Base-by-base conservation (phyloP, 2,888 invertebrate genomes). In the Apamea monoglypha region DNA sequence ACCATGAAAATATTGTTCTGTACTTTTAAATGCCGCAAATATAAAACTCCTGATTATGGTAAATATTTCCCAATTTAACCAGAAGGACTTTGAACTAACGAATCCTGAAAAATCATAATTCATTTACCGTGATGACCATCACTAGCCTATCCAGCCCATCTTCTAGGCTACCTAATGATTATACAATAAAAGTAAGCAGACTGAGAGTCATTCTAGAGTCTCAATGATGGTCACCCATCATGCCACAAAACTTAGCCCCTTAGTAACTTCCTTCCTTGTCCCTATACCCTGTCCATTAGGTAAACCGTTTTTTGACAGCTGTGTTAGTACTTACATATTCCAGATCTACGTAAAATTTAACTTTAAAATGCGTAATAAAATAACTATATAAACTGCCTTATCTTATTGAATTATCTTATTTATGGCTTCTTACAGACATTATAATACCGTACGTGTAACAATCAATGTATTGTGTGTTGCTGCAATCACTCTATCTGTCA, bases 1-100 rank as follows among this genome's bases (percentile, higher is more conserved):
- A 68, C 81, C 74, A 75, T 80, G 53, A 75, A 75, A 84, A 64
- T n/a, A 68, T 32, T n/a, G 18, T 63, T 50, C 12, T 70, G 6
- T 32, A 50, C 7, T 18, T 32, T 44, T 77, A 18, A 29, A 32
- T 36, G 44, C 3, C 7, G 25, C 25, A 40, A n/a, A n/a, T 12
- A 63, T 63, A 77, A 18, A 64, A 63, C 1, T 61, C 12, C 25
- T 50, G 47, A 12, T 29, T n/a, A 40, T 25, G 1, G 1, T 44
- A 29, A 6, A 25, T 3, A 18, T 25, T n/a, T n/a, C 0, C 6
- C 6, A 0, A 16, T 1, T 12, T 44, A 32, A 56, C 44, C 29
- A 16, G 29, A 53, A 29, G 6, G 21, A 53, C 7, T 53, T 21
- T 53, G 8, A 53, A 21, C 4, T n/a, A 12, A 25, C 5, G n/a